Conservation (phyloP, 1,140 invertebrate species). For the Platyscapa corneri region DNA sequence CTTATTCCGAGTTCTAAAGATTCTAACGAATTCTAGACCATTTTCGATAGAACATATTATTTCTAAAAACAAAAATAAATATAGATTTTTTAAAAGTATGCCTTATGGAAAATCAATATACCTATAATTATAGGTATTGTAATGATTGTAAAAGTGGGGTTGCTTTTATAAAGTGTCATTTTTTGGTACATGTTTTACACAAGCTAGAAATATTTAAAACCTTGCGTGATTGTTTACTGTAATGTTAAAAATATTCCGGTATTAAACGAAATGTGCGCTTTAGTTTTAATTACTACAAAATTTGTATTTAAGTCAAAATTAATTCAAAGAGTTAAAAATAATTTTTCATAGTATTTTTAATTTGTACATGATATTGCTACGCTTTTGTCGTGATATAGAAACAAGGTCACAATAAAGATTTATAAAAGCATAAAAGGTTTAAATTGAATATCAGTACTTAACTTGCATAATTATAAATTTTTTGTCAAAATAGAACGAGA, state of each 20-base stretch:
- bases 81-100: too few species aligned
- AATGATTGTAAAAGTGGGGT: too few species aligned
- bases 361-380: not conserved
- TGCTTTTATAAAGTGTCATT: not conserved
- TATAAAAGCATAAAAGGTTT: not conserved
- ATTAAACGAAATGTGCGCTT: not conserved
- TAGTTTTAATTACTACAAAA: not conserved
- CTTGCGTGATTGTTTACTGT: not conserved
- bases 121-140: too few species aligned
- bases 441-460: not conserved
- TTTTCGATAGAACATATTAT: too few species aligned
- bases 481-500: not conserved
- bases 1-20: too few species aligned
- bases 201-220: not conserved
- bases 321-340: not conserved
- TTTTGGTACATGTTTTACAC: too few species aligned
- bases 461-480: not conserved
- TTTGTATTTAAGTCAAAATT: not conserved
- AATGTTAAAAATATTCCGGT: not conserved
- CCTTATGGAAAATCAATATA: too few species aligned
- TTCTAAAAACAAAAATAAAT: too few species aligned
- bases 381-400: not conserved
- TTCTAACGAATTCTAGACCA: too few species aligned
- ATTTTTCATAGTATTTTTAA: not conserved
- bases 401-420: not conserved